phyloP scores from a whole-genome alignment of 2,113 vertebrate species.

The Tachycineta bicolor region DNA sequence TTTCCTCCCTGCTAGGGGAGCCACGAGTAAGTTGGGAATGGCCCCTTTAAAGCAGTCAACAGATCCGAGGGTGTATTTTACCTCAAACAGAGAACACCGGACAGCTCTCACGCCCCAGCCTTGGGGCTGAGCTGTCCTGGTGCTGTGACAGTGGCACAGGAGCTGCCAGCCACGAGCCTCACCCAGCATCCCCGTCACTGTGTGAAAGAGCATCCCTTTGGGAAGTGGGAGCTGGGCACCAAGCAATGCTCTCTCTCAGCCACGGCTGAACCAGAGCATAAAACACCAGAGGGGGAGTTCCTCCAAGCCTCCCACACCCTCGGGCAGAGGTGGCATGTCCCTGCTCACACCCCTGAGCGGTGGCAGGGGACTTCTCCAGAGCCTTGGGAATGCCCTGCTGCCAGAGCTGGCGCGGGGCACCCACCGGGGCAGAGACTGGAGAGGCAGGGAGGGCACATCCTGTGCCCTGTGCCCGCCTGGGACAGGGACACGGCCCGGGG shows the following conservation, averaged over 20 bases:
- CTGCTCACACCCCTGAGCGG: neutral
- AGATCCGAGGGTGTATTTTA: neutral
- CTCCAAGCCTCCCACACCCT: neutral
- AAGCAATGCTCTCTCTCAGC: neutral
- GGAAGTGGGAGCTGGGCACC: neutral
- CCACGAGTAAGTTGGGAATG: neutral
- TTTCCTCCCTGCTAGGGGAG: neutral
- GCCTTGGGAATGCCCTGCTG: neutral
- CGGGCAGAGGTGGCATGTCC: neutral
- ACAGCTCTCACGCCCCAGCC: neutral
- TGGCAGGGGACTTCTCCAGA: neutral
- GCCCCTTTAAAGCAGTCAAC: conserved; percentile 7
- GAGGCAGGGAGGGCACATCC: neutral
- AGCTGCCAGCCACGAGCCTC: neutral
- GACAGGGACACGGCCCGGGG: no score
- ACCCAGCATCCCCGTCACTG: rapidly evolving
- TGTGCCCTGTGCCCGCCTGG: neutral
- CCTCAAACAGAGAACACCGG: neutral
- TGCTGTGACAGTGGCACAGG: neutral
- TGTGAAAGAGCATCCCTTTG: neutral
- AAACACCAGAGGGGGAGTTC: neutral
- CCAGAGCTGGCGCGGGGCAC: neutral
- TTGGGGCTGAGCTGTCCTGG: neutral
- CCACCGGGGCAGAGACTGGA: neutral
- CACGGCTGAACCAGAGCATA: neutral